Base-by-base conservation (phyloP, 2,113 vertebrate species). In the Nymphicus hollandicus region DNA sequence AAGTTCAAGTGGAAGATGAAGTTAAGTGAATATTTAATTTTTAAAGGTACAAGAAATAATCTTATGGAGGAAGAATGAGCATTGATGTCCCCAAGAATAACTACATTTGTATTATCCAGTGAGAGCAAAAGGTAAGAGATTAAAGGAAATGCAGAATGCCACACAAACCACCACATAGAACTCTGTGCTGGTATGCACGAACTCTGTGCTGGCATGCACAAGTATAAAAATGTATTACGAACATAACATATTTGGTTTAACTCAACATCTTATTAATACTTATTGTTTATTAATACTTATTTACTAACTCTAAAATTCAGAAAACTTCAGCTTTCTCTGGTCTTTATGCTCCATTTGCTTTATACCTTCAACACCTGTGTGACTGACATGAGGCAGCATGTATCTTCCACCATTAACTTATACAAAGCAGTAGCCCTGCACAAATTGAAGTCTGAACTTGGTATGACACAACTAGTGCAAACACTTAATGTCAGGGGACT, bases 371-470 rank as follows among this genome's bases (percentile, higher is more conserved):
- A 11, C 11, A 20, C 72, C 33, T 24, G 33, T 4, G 46, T 22
- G 33, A 24, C 10, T 15, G 41, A 9, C 13, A 23, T 9, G 25
- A 53, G 27, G 2, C 50, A 70, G 65, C n/a, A 74, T 33, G 4
- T 10, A 12, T 1, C 0, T 39, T 71, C n/a, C 13, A 27, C 17
- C 9, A 1, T 27, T 8, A 3, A 14, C 37, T 44, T 8, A 12
- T 0, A 13, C 20, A 71, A 15, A 0, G 10, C 2, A n/a, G 55
- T 0, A 58, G 63, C 55, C 43, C 28, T 35, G 49, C 63, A 72
- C 43, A 37, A 19, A 25, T 1, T 19, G 4, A 8, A 44, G 58
- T 35, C 24, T 35, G 37, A 37, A 6, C 18, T 43, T 2, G 41
- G 11, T 2, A 5, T 5, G 29, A 9, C 53, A 72, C 11, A 7